Conservation (phyloP, 2,797 vertebrate genomes). For the Hybognathus amarus region DNA sequence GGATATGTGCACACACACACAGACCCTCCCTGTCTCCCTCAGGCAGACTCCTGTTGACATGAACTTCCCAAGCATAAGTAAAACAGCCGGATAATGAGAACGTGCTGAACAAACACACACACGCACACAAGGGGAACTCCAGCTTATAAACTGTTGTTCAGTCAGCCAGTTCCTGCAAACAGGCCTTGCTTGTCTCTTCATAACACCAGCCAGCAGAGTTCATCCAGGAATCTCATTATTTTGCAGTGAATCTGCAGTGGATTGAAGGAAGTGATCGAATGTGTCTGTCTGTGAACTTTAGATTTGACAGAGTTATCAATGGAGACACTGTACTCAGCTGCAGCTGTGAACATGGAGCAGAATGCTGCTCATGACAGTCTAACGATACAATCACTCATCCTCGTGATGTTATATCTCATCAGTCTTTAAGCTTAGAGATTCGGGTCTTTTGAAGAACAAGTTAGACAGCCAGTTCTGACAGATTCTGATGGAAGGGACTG, state of each 20-base stretch:
- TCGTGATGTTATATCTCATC: slow-evolving; percentile 17
- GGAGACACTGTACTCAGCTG: not conserved
- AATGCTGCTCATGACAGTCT: slow-evolving; percentile 5
- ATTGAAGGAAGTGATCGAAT: slow-evolving; percentile 8
- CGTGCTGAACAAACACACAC: slow-evolving; percentile 24
- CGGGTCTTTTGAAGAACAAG: not conserved
- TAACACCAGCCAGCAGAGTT: slow-evolving; percentile 3
- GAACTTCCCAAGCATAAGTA: slow-evolving; percentile 45
- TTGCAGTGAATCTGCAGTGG: not conserved
- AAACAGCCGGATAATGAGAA: slow-evolving; percentile 48
- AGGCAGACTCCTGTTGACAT: slow-evolving; percentile 56
- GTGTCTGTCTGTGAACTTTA: slow-evolving; percentile 21
- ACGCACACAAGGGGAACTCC: slow-evolving; percentile 35
- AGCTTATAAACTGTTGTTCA: slow-evolving; percentile 68
- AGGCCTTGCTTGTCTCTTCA: slow-evolving; percentile 63
- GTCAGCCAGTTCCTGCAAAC: slow-evolving; percentile 59
- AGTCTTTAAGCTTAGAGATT: not conserved
- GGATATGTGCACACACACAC: slow-evolving; percentile 32
- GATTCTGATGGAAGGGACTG: not conserved
- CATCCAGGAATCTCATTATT: slow-evolving; percentile 26
- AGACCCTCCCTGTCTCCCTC: slow-evolving; percentile 63
- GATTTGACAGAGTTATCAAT: slow-evolving; percentile 7
- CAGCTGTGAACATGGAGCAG: not conserved
- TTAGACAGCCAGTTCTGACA: not conserved
- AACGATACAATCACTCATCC: not conserved